Base-by-base conservation (phyloP, 2,797 vertebrate genomes). In the Mycteria americana region DNA sequence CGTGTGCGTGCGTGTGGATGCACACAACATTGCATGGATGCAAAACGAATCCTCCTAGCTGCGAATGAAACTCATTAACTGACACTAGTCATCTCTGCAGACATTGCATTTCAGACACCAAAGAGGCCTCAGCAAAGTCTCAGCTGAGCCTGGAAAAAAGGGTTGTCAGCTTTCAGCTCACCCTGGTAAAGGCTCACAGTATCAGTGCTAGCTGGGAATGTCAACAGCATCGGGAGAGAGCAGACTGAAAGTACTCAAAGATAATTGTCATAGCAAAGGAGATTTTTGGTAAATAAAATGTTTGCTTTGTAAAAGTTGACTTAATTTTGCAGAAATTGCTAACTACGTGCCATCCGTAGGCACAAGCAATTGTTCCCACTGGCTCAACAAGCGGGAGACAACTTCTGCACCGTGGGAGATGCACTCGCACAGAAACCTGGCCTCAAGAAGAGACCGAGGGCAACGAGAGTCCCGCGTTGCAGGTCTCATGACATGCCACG, bases 391-490 rank as follows among this genome's bases (percentile, higher is more conserved):
- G 39, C 48, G 67, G 63, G 48, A 72, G 46, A 18, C 17, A 3
- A 13, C 39, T 73, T 22, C 18, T 11, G 18, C 27, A 2, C 46
- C 2, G 33, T 1, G 3, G 39, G 48, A 73, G 28, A 37, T 2
- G 14, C 39, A 3, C 68, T 28, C 6, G 0, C 2, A 1, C 18
- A 25, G 39, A 28, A 46, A 18, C n/a, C 28, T 11, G 28, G 27
- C 28, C 46, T 73, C 39, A 6, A 31, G 33, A 13, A 64, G 28
- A 21, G 21, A 60, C 18, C 1, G 4, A 60, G 13, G 25, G 23
- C 13, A 2, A 9, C 1, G 1, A 8, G 6, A 64, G 30, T 30
- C 57, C 60, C 7, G 0, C 1, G 1, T 6, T 18, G 51, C 27
- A 22, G 27, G 15, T 73, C 67, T 57, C 5, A 9, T 3, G 19